These are phyloP conservation scores for Chaunax sp. DNA, from an alignment of 2,797 vertebrate genomes.

Conservation along the genomic window DNA sequence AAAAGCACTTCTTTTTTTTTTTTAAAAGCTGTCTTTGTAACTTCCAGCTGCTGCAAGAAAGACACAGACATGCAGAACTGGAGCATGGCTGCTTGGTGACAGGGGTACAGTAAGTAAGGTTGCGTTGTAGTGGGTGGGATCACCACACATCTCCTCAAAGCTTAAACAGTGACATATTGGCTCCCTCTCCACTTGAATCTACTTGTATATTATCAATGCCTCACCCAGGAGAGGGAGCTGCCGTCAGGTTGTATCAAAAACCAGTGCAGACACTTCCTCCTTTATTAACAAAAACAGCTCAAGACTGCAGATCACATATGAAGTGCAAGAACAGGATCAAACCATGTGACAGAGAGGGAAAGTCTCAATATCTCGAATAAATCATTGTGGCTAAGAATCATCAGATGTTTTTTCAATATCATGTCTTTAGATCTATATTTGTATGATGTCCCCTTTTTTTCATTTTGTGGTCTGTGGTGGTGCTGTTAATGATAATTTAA, in stretches of 20 bases:
- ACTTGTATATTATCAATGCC: slow-evolving; percentile 70
- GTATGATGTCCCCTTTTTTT: not conserved
- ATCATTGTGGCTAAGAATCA: not conserved
- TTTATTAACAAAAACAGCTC: slow-evolving; percentile 71
- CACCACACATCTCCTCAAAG: slow-evolving; percentile 46
- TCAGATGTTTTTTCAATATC: too few species aligned
- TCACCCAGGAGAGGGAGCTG: slow-evolving; percentile 60
- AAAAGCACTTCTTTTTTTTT: too few species aligned
- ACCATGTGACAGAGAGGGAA: slow-evolving; percentile 29
- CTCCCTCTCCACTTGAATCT: slow-evolving; percentile 59
- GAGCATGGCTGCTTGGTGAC: slow-evolving; percentile 23
- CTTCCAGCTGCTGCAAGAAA: not conserved
- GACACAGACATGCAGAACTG: not conserved
- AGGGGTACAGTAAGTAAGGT: slow-evolving; percentile 29
- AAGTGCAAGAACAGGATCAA: slow-evolving; percentile 44
- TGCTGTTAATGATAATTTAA: not conserved
- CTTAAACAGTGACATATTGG: slow-evolving; percentile 53
- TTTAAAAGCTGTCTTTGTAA: not conserved
- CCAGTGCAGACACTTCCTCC: slow-evolving; percentile 52
- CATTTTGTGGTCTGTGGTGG: not conserved
- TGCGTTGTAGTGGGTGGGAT: slow-evolving; percentile 40
- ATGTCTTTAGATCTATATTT: slow-evolving; percentile 6
- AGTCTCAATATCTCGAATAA: slow-evolving; percentile 10
- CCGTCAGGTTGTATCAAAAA: slow-evolving; percentile 67
- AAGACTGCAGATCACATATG: slow-evolving; percentile 38